Evolutionary conservation across 2,113 vertebrate species (phyloP), one percentile per base, ranked within the genome.

Genomic region (Shinisaurus crocodilurus): DNA sequence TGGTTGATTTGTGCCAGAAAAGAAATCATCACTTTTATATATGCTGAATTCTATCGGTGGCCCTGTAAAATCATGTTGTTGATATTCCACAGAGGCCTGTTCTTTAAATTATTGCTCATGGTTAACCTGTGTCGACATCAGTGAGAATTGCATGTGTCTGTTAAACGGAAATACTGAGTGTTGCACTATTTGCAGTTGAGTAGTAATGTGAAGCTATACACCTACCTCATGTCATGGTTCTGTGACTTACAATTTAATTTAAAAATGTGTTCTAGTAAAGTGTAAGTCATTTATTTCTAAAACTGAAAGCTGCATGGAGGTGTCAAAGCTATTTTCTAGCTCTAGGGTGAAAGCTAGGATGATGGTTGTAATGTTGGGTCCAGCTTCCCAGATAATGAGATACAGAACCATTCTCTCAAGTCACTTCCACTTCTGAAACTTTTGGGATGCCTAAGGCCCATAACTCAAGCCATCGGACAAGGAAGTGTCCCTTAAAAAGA

Each of bases 1-100:
- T 83, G 29, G 18, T 60, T 89, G 12, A 82, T 57, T 88, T 0
- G 0, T 89, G 43, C 54, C 13, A 86, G 69, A 60, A 82, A n/a
- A 54, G 81, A 88, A 87, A 20, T 63, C 5, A 0, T 86, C 89
- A 90, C 5, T 90, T 45, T 70, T 90, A 2, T 88, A 0, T n/a
- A 4, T 90, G 25, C 82, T 89, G 87, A 40, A 34, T 89, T 91
- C 82, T 83, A 40, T n/a, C 40, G 20, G 2, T 48, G 10, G 10
- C 48, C 43, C 86, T 87, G n/a, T 90, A 91, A 91, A 79, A 93
- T 23, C 80, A 88, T 72, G 0, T 0, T 67, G 89, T 90, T 85
- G 13, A 0, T 92, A 37, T 10, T 91, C 94, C 4, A 1, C 20
- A 16, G n/a, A n/a, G 8, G 32, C 2, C 3, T 79, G 2, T 85